Evolutionary conservation across 2,797 vertebrate species (phyloP).

Genomic region (Natrix natrix): DNA sequence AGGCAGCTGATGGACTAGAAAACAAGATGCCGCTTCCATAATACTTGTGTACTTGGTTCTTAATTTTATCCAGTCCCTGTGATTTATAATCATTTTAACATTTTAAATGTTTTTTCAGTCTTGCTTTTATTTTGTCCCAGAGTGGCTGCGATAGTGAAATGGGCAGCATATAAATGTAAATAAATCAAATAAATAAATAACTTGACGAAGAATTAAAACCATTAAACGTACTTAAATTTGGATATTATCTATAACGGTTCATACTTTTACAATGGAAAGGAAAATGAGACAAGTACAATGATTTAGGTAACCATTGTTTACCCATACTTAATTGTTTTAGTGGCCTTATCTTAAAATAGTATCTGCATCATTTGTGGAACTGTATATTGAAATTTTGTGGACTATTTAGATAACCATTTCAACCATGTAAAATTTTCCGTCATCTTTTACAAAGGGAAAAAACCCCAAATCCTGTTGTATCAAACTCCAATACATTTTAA

Average conservation of each 20-base stretch:
- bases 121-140: neutral
- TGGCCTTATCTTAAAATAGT: neutral
- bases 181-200: neutral
- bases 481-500: constrained; percentile 49
- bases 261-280: neutral
- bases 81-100: neutral
- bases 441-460: constrained; percentile 40
- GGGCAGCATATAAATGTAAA: neutral
- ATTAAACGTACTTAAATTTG: neutral
- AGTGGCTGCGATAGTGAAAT: neutral
- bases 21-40: neutral
- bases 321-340: neutral
- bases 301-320: neutral
- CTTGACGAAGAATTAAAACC: neutral
- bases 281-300: neutral
- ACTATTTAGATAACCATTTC: neutral
- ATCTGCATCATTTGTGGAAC: neutral
- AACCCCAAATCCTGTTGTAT: neutral
- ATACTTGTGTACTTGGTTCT: neutral
- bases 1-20: neutral
- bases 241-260: neutral
- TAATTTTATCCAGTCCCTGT: neutral
- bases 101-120: neutral
- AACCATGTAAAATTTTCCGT: constrained; percentile 3
- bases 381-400: neutral